Evolutionary conservation across 2,113 vertebrate genomes (phyloP).

Genomic region (Scortum barcoo): DNA sequence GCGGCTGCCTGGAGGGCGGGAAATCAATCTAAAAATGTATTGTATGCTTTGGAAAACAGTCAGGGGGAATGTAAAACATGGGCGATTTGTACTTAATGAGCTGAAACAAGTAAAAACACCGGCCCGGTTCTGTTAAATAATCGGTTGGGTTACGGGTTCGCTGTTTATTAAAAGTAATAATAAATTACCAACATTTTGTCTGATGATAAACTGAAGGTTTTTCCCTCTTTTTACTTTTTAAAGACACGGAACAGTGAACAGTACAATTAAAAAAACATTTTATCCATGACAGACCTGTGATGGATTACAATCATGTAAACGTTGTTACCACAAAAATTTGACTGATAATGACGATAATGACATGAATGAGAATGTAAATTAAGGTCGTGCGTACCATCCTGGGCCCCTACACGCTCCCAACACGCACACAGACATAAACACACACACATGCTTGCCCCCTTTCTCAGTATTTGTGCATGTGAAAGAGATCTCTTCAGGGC

Average conservation of each 20-base stretch:
- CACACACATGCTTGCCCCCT: background rate
- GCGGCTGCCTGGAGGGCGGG: slow-evolving; percentile 42
- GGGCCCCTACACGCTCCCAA: background rate
- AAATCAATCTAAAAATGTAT: slow-evolving; percentile 51
- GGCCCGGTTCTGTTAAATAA: slow-evolving; percentile 46
- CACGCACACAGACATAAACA: background rate
- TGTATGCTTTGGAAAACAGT: slow-evolving; percentile 61
- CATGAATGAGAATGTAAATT: slow-evolving; percentile 63
- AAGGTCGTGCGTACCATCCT: slow-evolving; percentile 1
- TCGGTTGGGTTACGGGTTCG: background rate
- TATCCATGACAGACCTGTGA: slow-evolving; percentile 15
- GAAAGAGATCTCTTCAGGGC: slow-evolving; percentile 70
- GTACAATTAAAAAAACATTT: slow-evolving; percentile 3
- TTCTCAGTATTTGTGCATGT: slow-evolving; percentile 52
- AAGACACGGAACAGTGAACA: slow-evolving; percentile 25
- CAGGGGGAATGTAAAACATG: slow-evolving; percentile 62
- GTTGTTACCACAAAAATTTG: slow-evolving; percentile 2
- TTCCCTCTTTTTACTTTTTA: slow-evolving; percentile 7
- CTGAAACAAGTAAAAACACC: slow-evolving; percentile 68
- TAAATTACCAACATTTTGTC: slow-evolving; percentile 47
- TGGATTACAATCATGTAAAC: slow-evolving; percentile 24
- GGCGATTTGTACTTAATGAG: slow-evolving; percentile 63
- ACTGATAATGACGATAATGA: slow-evolving; percentile 51
- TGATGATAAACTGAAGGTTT: background rate
- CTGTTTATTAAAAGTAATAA: slow-evolving; percentile 62